Percentiles rank a stretch among this genome's conserved stretches.
Evolutionary conservation across 2,888 invertebrate species (phyloP).

Genomic region (Epinotia brunnichana): DNA sequence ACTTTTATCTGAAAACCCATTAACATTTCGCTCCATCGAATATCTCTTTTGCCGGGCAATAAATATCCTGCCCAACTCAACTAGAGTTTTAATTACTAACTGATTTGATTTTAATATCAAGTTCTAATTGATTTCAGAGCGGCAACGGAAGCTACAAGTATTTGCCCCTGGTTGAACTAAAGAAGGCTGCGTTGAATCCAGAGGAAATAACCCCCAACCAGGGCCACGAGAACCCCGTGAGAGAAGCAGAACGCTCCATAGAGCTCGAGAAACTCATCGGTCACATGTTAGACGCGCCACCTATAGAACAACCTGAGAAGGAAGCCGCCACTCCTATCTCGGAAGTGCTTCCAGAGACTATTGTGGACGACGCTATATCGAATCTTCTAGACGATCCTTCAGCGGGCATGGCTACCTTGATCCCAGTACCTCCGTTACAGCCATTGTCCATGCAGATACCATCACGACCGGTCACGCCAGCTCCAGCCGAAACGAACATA

Average conservation of each 20-base stretch:
- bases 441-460: constrained; percentile 18
- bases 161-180: constrained; percentile 69
- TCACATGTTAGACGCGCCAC: constrained; percentile 52
- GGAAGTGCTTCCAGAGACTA: constrained; percentile 12
- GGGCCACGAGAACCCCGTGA: constrained; percentile 62
- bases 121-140: constrained; percentile 62
- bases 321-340: constrained; percentile 23
- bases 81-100: background rate
- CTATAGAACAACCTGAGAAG: constrained; percentile 28
- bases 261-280: constrained; percentile 73
- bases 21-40: background rate
- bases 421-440: constrained; percentile 17
- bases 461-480: constrained; percentile 28
- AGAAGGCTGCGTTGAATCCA: constrained; percentile 58
- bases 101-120: constrained; percentile 1
- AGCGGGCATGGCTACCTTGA: constrained; percentile 25
- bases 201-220: constrained; percentile 54
- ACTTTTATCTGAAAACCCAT: too few species aligned
- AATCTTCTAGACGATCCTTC: constrained; percentile 3
- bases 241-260: constrained; percentile 74
- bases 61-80: too few species aligned
- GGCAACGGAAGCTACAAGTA: constrained; percentile 63
- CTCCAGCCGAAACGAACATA: constrained; percentile 26
- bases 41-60: too few species aligned
- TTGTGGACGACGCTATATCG: constrained; percentile 2